phyloP scores from a whole-genome alignment of 2,888 invertebrate species.

The Dryadula phaetusa region DNA sequence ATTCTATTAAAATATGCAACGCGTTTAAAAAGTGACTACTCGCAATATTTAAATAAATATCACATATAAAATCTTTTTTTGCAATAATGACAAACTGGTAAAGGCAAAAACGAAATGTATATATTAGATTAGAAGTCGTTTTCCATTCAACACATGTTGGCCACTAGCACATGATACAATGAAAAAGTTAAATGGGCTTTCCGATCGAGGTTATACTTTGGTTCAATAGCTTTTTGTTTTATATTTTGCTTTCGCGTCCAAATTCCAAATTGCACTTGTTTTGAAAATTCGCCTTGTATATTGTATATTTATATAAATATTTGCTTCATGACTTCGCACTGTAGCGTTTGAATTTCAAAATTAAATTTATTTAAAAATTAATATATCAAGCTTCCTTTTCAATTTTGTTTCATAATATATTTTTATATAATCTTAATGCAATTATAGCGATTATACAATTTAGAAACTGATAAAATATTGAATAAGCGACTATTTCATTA shows the following conservation, averaged over 20 bases:
- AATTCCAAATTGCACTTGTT: constrained; percentile 13
- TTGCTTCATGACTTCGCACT: not conserved
- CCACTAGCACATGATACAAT: constrained; percentile 21
- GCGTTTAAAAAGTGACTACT: not conserved
- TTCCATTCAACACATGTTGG: constrained; percentile 20
- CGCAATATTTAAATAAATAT: not conserved
- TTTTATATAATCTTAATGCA: not conserved
- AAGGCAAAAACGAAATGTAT: constrained; percentile 16
- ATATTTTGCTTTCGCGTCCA: constrained; percentile 15
- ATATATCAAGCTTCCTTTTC: too few relatives aligned
- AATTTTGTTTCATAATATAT: not conserved
- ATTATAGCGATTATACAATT: not conserved
- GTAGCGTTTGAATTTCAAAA: not conserved
- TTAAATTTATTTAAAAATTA: not conserved
- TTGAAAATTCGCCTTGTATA: not conserved
- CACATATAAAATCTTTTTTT: not conserved
- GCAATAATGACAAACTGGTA: not conserved
- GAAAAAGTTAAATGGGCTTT: constrained; percentile 30
- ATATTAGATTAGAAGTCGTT: constrained; percentile 21
- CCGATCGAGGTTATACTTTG: constrained; percentile 25
- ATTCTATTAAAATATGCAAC: not conserved
- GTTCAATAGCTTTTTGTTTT: constrained; percentile 22
- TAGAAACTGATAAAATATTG: not conserved
- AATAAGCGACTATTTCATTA: not conserved
- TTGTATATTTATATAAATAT: not conserved